Base-by-base conservation (phyloP, 2,113 vertebrate species). In the Etheostoma cragini region DNA sequence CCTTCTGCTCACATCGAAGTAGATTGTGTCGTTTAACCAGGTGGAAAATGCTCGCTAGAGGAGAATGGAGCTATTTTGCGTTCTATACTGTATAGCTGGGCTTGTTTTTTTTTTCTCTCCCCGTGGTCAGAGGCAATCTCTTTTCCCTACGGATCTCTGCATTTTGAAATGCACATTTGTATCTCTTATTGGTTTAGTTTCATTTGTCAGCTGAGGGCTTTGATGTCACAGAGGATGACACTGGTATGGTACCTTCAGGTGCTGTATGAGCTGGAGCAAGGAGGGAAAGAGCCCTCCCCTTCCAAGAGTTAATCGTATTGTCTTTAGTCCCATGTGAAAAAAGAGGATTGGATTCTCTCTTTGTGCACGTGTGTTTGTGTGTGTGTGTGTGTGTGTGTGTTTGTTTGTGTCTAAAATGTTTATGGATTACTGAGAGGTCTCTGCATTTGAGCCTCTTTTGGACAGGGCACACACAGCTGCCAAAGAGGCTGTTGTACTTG, bases 21-120 rank as follows among this genome's bases (percentile, higher is more conserved):
- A 81, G 89, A 86, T 82, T 81, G 68, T 82, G 46, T 22, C 67
- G 69, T 81, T 82, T 86, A 89, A 87, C 74, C 82, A 78, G 85
- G 81, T 87, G 84, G 85, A 90, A 92, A 92, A 91, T 72, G n/a
- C 74, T 79, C 80, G 63, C 50, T 15, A 22, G 83, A 88, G 52
- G 63, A 79, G 64, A 72, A 17, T 42, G 62, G 64, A 60, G 49
- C 10, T 53, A 16, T 70, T 85, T 82, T 81, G 84, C 65, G 52
- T 53, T 8, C 54, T 38, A 10, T 42, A 42, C 30, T 30, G 30
- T 30, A 30, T 30, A 30, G 64, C 56, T 60, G 69, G 53, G 65
- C 82, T 38, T 33, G 47, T 49, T 71, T 72, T 78, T 64, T 11
- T 42, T 42, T 42, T 38, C 33, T 42, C 8, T 42, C 10, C 38